Evolutionary conservation across 2,888 invertebrate species (phyloP).

Genomic region (Cerastoderma edule): DNA sequence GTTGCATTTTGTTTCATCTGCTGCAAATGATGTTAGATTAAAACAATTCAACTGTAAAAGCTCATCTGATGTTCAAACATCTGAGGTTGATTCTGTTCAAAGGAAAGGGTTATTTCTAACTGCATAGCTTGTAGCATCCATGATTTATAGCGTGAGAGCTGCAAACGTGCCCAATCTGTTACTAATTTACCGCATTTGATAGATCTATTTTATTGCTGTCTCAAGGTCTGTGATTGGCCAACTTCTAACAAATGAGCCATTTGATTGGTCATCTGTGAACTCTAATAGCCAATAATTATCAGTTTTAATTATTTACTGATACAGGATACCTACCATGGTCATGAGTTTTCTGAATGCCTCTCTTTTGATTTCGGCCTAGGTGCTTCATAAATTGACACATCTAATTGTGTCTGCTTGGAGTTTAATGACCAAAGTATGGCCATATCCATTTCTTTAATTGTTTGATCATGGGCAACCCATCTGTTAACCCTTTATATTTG

Average conservation of each 20-base stretch:
- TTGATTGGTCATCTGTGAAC: slow-evolving; percentile 25
- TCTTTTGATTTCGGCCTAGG: slow-evolving; percentile 12
- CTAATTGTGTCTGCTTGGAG: slow-evolving; percentile 24
- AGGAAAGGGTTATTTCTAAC: not conserved
- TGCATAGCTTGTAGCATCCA: too few relatives aligned
- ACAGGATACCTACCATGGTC: not conserved
- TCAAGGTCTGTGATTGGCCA: slow-evolving; percentile 35
- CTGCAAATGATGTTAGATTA: too few relatives aligned
- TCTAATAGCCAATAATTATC: slow-evolving; percentile 23
- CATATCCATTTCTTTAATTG: slow-evolving; percentile 27
- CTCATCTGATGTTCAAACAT: too few relatives aligned
- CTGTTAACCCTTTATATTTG: slow-evolving; percentile 13
- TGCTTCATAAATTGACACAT: slow-evolving; percentile 23
- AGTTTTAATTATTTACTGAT: slow-evolving; percentile 24
- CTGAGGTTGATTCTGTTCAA: too few relatives aligned
- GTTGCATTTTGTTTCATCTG: too few relatives aligned
- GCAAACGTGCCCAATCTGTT: slow-evolving; percentile 42
- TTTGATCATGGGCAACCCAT: slow-evolving; percentile 15
- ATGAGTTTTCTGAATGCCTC: slow-evolving; percentile 8
- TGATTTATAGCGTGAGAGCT: slow-evolving; percentile 13
- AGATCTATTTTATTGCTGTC: slow-evolving; percentile 39
- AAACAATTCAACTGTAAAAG: too few relatives aligned
- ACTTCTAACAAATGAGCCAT: slow-evolving; percentile 19
- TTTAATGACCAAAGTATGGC: slow-evolving; percentile 13
- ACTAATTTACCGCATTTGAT: slow-evolving; percentile 46